Conservation (phyloP, 1,140 invertebrate genomes). For the Odontomachus brunneus region DNA sequence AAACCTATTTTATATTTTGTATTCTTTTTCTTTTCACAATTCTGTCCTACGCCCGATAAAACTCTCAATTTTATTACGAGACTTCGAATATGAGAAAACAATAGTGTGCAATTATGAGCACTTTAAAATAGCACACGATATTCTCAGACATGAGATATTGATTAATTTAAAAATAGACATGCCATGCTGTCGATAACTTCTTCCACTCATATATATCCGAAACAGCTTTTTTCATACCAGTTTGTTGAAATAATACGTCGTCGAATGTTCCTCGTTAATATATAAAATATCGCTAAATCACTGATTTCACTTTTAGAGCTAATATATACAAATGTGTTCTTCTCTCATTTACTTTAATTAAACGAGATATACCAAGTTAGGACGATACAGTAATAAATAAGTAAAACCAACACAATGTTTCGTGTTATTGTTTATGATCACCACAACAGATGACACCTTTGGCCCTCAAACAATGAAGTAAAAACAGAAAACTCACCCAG, state of each 20-base stretch:
- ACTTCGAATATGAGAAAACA: not conserved
- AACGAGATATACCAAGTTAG: not conserved
- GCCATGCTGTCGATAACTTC: not conserved
- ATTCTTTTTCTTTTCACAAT: not conserved
- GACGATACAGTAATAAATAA: not conserved
- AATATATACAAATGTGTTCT: not conserved
- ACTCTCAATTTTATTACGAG: not conserved
- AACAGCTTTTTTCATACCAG: not conserved
- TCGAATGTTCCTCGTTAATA: not conserved
- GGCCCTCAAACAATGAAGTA: slow-evolving; percentile 74
- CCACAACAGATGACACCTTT: slow-evolving; percentile 83
- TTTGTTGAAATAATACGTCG: not conserved
- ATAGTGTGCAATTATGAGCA: not conserved
- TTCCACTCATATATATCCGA: not conserved
- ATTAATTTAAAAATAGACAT: slow-evolving; percentile 17
- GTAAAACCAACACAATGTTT: slow-evolving; percentile 30
- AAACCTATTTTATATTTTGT: slow-evolving; percentile 8
- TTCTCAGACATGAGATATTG: slow-evolving; percentile 15
- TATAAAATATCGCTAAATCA: not conserved
- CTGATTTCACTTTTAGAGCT: not conserved
- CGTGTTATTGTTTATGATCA: slow-evolving; percentile 76
- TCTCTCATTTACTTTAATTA: not conserved
- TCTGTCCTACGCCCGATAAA: not conserved
- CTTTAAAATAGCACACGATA: slow-evolving; percentile 1
- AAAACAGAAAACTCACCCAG: slow-evolving; percentile 86